phyloP scores from a whole-genome alignment of 2,888 invertebrate species.

The Leptopilina syphax region DNA sequence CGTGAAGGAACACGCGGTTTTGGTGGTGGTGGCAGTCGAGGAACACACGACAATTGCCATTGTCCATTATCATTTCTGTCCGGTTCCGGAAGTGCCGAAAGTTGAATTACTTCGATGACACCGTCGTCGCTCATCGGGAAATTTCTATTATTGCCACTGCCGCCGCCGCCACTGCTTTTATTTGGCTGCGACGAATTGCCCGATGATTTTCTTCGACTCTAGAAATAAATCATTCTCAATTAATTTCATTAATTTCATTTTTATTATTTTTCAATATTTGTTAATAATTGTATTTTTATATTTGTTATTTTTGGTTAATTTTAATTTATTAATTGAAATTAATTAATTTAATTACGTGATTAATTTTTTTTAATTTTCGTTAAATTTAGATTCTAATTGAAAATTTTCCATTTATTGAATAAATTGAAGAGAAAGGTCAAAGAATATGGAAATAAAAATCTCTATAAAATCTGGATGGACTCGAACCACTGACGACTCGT shows the following conservation, averaged over 20 bases:
- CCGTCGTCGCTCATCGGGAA: conserved; percentile 64
- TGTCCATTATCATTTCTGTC: conserved; percentile 65
- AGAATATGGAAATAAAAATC: too few relatives aligned
- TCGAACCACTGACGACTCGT: too few relatives aligned
- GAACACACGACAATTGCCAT: conserved; percentile 74
- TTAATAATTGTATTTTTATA: background rate
- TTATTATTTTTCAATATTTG: background rate
- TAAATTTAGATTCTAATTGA: too few relatives aligned
- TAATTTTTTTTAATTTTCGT: too few relatives aligned
- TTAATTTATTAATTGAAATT: too few relatives aligned
- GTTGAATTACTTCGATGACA: conserved; percentile 81
- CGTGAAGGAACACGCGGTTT: conserved; percentile 53
- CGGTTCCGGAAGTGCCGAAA: conserved; percentile 80
- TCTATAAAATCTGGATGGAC: too few relatives aligned
- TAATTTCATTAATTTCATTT: background rate
- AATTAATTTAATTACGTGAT: too few relatives aligned
- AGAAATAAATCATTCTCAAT: conserved; percentile 20
- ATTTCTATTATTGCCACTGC: conserved; percentile 49
- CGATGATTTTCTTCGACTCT: conserved; percentile 61
- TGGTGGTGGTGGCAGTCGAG: conserved; percentile 52
- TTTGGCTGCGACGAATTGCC: conserved; percentile 53
- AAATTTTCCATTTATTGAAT: too few relatives aligned
- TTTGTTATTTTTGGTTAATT: background rate
- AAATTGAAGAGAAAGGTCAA: too few relatives aligned
- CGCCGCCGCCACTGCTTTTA: background rate